Evolutionary conservation across 23 tunicate species (phyloP).

Genomic region (Diplosoma virens): DNA sequence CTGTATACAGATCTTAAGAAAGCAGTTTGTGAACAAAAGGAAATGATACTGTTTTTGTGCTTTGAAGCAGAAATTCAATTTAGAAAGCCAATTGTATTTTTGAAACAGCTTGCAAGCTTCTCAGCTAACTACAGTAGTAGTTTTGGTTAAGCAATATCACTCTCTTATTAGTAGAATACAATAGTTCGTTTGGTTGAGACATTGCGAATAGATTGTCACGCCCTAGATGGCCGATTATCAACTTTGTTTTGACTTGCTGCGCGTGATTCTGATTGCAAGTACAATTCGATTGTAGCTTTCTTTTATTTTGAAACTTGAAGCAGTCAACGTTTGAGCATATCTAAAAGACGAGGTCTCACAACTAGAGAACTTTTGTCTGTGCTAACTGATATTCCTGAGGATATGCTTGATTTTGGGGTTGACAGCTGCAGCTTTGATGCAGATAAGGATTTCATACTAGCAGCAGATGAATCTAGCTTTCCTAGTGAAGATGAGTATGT

Average conservation of each 20-base stretch:
- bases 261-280: not conserved
- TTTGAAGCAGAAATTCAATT: too few relatives aligned
- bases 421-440: not conserved
- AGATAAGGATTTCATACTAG: not conserved
- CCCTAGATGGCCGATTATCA: too few relatives aligned
- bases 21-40: too few relatives aligned
- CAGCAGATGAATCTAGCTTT: conserved; percentile 18
- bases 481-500: conserved; percentile 20
- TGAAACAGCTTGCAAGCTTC: too few relatives aligned
- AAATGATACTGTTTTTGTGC: too few relatives aligned
- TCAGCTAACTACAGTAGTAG: too few relatives aligned
- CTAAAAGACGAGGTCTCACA: conserved; percentile 5
- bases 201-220: too few relatives aligned
- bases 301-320: not conserved
- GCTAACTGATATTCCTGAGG: conserved; percentile 11
- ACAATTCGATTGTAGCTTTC: not conserved
- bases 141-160: too few relatives aligned
- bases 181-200: too few relatives aligned
- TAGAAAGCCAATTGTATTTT: too few relatives aligned
- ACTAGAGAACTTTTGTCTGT: conserved; percentile 3
- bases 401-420: not conserved
- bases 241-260: not conserved
- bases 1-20: too few relatives aligned
- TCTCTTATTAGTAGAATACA: too few relatives aligned
- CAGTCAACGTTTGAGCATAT: not conserved